A percentile compares a stretch with the other conserved stretches of the same genome.
Conservation (phyloP, 2,797 vertebrate genomes). For the Echiichthys vipera region DNA sequence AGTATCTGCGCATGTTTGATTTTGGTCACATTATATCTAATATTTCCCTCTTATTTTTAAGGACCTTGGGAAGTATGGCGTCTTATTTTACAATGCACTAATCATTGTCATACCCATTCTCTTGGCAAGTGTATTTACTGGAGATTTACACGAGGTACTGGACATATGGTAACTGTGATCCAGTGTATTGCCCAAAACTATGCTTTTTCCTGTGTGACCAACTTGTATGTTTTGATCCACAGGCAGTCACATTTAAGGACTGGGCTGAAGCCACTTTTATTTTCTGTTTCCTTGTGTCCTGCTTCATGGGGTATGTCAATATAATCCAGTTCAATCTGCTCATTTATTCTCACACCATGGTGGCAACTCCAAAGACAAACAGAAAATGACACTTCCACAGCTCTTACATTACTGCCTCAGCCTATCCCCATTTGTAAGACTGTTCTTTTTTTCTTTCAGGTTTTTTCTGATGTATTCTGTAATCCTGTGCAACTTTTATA, state of each 20-base stretch:
- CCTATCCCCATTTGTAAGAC: neutral
- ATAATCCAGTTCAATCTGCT: neutral
- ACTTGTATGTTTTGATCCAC: constrained; percentile 34
- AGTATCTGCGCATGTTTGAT: neutral
- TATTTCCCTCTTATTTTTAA: constrained; percentile 62
- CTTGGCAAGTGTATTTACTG: constrained; percentile 86
- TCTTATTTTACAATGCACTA: constrained; percentile 94
- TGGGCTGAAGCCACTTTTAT: constrained; percentile 89
- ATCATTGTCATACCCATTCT: constrained; percentile 91
- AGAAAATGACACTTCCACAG: neutral
- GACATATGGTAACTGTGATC: neutral
- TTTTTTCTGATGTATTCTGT: constrained; percentile 94
- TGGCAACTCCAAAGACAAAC: neutral
- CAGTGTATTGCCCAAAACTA: neutral
- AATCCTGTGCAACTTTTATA: constrained; percentile 92
- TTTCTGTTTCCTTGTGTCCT: constrained; percentile 91
- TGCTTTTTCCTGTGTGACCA: neutral
- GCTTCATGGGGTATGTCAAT: constrained; percentile 91
- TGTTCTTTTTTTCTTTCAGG: constrained; percentile 72
- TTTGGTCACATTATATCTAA: neutral
- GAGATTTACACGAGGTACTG: constrained; percentile 91
- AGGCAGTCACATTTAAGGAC: constrained; percentile 88
- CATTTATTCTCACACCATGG: neutral
- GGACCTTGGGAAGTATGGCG: constrained; percentile 93
- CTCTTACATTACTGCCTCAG: neutral